These are phyloP conservation scores for Corythornis leucogaster DNA, from an alignment of 2,797 vertebrate species.

Conservation along the genomic window DNA sequence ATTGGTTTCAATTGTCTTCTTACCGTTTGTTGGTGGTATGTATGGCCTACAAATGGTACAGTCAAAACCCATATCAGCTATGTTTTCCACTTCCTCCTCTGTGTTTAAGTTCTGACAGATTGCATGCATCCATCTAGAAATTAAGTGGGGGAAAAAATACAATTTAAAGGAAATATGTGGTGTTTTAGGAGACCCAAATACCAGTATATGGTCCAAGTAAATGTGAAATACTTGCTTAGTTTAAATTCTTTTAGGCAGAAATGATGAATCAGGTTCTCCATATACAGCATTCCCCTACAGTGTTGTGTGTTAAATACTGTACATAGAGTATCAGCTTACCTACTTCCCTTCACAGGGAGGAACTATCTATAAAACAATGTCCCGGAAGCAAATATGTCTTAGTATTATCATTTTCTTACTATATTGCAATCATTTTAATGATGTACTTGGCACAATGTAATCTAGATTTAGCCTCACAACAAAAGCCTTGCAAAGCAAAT, in stretches of 20 bases:
- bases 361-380: neutral
- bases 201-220: constrained; percentile 13
- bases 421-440: neutral
- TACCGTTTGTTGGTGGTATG: constrained; percentile 87
- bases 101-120: constrained; percentile 93
- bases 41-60: constrained; percentile 94
- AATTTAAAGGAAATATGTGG: constrained; percentile 72
- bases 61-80: constrained; percentile 93
- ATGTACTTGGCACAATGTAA: neutral
- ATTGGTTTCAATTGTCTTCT: constrained; percentile 50
- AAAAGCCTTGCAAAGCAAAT: neutral
- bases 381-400: neutral
- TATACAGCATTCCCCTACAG: neutral
- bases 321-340: neutral
- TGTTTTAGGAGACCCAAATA: constrained; percentile 56
- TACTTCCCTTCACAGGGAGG: neutral
- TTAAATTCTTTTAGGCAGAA: constrained; percentile 25
- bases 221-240: neutral
- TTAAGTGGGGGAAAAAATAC: constrained; percentile 62
- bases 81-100: constrained; percentile 94
- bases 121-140: constrained; percentile 95
- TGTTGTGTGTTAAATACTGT: neutral
- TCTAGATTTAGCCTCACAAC: neutral
- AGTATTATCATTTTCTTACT: neutral
- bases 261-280: neutral